Conservation (phyloP, 2,888 invertebrate species). For the Apocheima hispidaria region DNA sequence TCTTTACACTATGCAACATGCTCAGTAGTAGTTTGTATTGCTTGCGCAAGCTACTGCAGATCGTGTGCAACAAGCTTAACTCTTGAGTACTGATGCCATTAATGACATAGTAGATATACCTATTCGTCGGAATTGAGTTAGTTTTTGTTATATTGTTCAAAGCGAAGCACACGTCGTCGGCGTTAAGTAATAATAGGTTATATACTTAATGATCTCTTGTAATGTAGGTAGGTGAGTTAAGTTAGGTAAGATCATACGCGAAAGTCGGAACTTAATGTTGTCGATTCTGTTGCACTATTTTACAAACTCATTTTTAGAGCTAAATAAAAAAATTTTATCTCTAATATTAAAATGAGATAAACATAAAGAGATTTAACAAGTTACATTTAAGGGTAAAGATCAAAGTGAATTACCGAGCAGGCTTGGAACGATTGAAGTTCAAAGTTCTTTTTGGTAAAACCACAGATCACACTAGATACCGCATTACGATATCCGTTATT, state of each 20-base stretch:
- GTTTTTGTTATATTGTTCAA: conserved; percentile 22
- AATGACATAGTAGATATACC: not conserved
- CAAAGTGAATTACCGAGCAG: too few species aligned
- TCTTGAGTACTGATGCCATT: not conserved
- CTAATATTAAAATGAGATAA: too few species aligned
- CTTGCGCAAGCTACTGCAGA: not conserved
- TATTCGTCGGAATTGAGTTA: conserved; percentile 6
- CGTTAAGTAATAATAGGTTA: conserved; percentile 27
- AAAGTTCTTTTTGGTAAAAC: too few species aligned
- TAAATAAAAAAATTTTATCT: too few species aligned
- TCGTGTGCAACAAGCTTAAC: conserved; percentile 1
- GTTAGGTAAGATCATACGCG: conserved; percentile 10
- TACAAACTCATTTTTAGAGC: too few species aligned
- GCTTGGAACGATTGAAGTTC: too few species aligned
- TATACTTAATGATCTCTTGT: conserved; percentile 15
- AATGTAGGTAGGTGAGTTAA: conserved; percentile 8
- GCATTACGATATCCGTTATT: too few species aligned
- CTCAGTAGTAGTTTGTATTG: not conserved
- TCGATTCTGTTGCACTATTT: too few species aligned
- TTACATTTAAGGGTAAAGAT: too few species aligned
- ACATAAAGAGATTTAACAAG: too few species aligned
- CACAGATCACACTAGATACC: too few species aligned
- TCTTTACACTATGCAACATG: not conserved
- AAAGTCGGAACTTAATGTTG: conserved; percentile 10
- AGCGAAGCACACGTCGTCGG: conserved; percentile 15